Evolutionary conservation across 2,797 vertebrate genomes (phyloP).

Genomic region (Poeciliopsis presidionis): DNA sequence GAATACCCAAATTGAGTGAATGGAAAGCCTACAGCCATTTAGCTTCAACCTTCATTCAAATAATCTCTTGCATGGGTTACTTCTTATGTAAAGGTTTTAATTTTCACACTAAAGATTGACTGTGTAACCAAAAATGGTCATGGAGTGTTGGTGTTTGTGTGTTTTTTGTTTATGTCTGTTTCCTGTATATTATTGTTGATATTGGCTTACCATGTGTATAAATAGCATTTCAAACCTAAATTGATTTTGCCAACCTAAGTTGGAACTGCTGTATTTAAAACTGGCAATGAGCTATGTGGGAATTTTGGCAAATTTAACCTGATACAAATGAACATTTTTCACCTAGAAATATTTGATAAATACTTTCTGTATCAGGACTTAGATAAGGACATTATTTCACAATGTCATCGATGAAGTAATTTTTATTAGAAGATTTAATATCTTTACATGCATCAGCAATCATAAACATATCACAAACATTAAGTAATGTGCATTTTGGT

Average conservation of each 20-base stretch:
- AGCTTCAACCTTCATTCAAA: not conserved
- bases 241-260: not conserved
- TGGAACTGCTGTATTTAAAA: not conserved
- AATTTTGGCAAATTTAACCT: not conserved
- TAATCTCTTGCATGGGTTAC: not conserved
- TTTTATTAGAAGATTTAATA: not conserved
- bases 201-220: not conserved
- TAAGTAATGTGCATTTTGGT: conserved; percentile 36
- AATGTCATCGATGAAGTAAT: not conserved
- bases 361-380: not conserved
- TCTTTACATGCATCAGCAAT: not conserved
- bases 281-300: not conserved
- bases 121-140: not conserved
- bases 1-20: conserved; percentile 11
- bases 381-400: not conserved
- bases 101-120: not conserved
- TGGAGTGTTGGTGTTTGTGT: not conserved
- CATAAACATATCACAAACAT: not conserved
- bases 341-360: not conserved
- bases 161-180: not conserved
- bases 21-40: not conserved
- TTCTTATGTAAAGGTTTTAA: not conserved
- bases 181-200: not conserved
- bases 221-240: not conserved
- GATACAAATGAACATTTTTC: not conserved